Base-by-base conservation (phyloP, 2,888 invertebrate species). In the Drosophila phalerata region DNA sequence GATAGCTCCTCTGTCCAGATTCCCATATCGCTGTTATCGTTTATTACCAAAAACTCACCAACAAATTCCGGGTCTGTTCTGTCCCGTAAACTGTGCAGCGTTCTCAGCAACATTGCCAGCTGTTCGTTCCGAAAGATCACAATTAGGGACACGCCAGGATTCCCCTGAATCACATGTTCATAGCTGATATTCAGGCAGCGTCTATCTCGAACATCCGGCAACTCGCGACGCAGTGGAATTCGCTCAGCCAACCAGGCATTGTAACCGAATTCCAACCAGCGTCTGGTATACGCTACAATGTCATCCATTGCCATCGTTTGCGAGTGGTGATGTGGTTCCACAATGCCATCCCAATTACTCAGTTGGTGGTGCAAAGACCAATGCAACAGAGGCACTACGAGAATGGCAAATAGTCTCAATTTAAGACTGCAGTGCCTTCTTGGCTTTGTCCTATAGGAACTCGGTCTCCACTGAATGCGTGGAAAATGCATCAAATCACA, bases 41-140 rank as follows among this genome's bases (percentile, higher is more conserved):
- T 97, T 0, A 98, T 97, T 57, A 98, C 92, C 87, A 98, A 96
- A 22, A 98, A 94, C 93, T 98, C 98, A 75, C 95, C 94, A 0
- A 98, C 93, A 13, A 98, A 93, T 73, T 95, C 93, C 13, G 98
- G 93, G 77, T 95, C 93, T 0, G 43, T 97, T 57, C 97, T 94
- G 88, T 96, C 95, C 6, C 97, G 90, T 1, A 97, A 96, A 89
- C 96, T 97, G 91, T 94, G 93, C 15, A 94, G 96, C 42, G 95
- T 97, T 81, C 96, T 93, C 19, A 98, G 92, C 52, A 98, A 91
- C 0, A 97, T 97, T 0, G 65, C 55, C 9, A 66, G 45, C 13
- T 76, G 69, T 25, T 89, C 86, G 28, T 86, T 86, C 56, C 84
- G 70, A 37, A 79, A 81, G n/a, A 77, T 62, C 8, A 86, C 74